Base-by-base conservation (phyloP, 2,113 vertebrate genomes). In the Carettochelys insculpta region DNA sequence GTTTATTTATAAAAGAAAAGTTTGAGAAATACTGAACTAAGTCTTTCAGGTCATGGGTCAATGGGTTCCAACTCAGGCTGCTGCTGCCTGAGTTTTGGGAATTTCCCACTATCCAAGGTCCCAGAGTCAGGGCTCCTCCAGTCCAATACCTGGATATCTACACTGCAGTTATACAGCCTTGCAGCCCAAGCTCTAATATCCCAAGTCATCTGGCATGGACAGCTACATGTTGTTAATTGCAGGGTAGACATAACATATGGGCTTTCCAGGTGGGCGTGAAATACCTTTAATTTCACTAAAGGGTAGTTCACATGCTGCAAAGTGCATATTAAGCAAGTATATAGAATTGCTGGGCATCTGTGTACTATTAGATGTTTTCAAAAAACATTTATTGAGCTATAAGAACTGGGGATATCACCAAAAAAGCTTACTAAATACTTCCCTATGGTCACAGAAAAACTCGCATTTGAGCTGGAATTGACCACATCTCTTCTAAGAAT, bases 331-430 rank as follows among this genome's bases (percentile, higher is more conserved):
- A 83, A 34, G 52, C 48, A 91, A 86, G 45, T 90, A 58, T 94
- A 68, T 47, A 86, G 41, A 38, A 53, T 45, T 1, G 1, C 47
- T 88, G 77, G 86, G 52, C 50, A 85, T 68, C 8, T 68, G 45
- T 47, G 77, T 56, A 13, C 45, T 77, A 89, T 81, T 86, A 80
- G 89, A 89, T 94, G 29, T 43, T n/a, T n/a, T n/a, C n/a, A 75
- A 93, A 88, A 83, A 65, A 73, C 94, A 80, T 75, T 91, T 93
- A 52, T 83, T 87, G 80, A 1, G 1, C 61, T 92, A 82, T 77
- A 89, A 80, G 86, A 80, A 76, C 77, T 80, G 71, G 51, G 78
- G 51, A 12, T 80, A 9, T 47, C 80, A 86, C 80, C 47, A 10
- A 51, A 45, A 90, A 78, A 92, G 90, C 77, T 89, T 86, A 88